Base-by-base conservation (phyloP, 2,113 vertebrate species). In the Jacana jacana region DNA sequence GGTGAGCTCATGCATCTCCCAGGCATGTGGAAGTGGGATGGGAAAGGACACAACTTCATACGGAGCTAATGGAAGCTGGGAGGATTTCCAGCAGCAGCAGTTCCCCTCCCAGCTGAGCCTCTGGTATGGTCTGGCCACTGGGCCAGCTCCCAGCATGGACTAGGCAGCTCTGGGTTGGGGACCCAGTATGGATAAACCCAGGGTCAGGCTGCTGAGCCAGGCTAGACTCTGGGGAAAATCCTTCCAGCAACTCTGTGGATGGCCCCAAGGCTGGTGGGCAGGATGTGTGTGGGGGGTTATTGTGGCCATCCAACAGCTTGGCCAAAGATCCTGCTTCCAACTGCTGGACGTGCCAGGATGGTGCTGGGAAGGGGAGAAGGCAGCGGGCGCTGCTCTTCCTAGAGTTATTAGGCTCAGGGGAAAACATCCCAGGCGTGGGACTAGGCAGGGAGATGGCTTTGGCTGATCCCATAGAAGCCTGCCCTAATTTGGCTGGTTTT, bases 51-150 rank as follows among this genome's bases (percentile, higher is more conserved):
- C 0, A 0, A 76, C 81, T 83, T 72, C 89, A 42, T 46, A 23
- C 1, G 7, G 82, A 82, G 81, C 86, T 91, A 17, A 69, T 69
- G 85, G 33, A 81, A 85, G 19, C 64, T 1, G 24, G 88, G 80
- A 93, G 25, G 72, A 18, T 49, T 81, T 70, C 91, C 68, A 91
- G 80, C 55, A 82, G 52, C 89, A 51, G 79, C 9, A 2, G 40
- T 88, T 57, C 42, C 40, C 33, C 23, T 42, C 44, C 55, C 70
- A 57, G 77, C 35, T 27, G 35, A 73, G 61, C 3, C 4, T 58
- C 65, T 85, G 2, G 0, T 24, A 1, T 42, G 3, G 0, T 24
- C 1, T 42, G 3, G 1, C 48, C 2, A 4, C 15, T 30, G 75
- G 1, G 1, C 39, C 11, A 9, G 51, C 49, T 93, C 68, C 81